Evolutionary conservation across 2,888 invertebrate species (phyloP).

Genomic region (Celastrina argiolus): DNA sequence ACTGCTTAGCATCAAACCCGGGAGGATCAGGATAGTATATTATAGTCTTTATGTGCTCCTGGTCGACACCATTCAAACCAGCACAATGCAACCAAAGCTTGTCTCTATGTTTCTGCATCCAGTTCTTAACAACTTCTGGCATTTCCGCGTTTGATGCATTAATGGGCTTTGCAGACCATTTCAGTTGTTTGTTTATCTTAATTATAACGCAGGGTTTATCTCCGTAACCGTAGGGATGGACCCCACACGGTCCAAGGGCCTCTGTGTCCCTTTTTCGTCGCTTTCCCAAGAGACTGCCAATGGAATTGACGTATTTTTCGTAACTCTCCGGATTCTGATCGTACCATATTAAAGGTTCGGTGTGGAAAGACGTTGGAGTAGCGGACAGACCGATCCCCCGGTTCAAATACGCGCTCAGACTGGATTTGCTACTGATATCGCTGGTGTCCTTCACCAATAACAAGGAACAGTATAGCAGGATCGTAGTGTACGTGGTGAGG

Average conservation of each 20-base stretch:
- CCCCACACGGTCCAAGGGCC: constrained; percentile 56
- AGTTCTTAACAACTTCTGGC: constrained; percentile 48
- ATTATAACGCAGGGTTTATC: constrained; percentile 57
- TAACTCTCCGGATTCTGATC: constrained; percentile 45
- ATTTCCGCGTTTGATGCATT: constrained; percentile 42
- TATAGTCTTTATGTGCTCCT: constrained; percentile 58
- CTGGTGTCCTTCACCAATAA: constrained; percentile 40
- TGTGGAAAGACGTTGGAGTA: constrained; percentile 49
- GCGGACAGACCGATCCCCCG: constrained; percentile 57
- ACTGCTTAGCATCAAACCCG: constrained; percentile 52
- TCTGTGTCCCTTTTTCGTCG: constrained; percentile 42
- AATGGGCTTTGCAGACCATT: constrained; percentile 54
- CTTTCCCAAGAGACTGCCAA: constrained; percentile 47
- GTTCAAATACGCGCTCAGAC: constrained; percentile 44
- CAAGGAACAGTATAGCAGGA: constrained; percentile 49
- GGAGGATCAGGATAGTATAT: constrained; percentile 63
- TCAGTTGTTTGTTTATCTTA: constrained; percentile 56
- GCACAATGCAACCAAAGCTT: constrained; percentile 57
- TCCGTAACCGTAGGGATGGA: constrained; percentile 59
- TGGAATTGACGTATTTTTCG: constrained; percentile 50
- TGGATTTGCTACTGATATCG: constrained; percentile 37
- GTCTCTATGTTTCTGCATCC: constrained; percentile 45
- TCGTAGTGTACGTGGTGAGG: constrained; percentile 49
- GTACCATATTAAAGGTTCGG: constrained; percentile 57
- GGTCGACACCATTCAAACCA: constrained; percentile 57